These are phyloP conservation scores for Scarus forsteni DNA, from an alignment of 2,797 vertebrate genomes.

Conservation along the genomic window DNA sequence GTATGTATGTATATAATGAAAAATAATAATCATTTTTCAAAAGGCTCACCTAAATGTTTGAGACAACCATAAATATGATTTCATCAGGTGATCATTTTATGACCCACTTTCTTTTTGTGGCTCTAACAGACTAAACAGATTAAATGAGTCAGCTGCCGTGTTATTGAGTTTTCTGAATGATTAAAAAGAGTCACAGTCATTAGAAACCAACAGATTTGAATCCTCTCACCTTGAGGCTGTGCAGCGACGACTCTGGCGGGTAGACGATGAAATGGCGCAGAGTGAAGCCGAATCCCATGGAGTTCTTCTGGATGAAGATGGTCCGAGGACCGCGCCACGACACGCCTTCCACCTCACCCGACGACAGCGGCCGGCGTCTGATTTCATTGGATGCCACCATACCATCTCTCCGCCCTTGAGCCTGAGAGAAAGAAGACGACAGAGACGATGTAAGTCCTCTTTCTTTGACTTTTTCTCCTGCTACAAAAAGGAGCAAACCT, in stretches of 20 bases:
- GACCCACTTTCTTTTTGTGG: no score
- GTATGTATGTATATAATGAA: no score
- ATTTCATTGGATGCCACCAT: constrained; percentile 83
- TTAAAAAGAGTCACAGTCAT: not conserved
- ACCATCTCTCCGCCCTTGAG: constrained; percentile 86
- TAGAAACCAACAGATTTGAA: not conserved
- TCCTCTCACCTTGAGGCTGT: constrained; percentile 85
- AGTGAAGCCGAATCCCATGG: constrained; percentile 95
- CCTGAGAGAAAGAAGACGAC: constrained; percentile 59
- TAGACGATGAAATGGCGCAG: constrained; percentile 97
- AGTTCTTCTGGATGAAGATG: constrained; percentile 89
- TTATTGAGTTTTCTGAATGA: not conserved
- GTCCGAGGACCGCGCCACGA: constrained; percentile 87
- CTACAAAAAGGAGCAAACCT: not conserved
- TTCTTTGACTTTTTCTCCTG: not conserved
- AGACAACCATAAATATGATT: no score
- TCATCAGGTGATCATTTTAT: no score
- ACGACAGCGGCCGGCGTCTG: constrained; percentile 69
- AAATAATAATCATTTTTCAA: no score
- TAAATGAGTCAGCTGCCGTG: not conserved
- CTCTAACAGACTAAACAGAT: not conserved
- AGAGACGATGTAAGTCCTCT: not conserved
- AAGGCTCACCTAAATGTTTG: no score
- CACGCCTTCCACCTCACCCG: constrained; percentile 75
- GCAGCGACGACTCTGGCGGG: constrained; percentile 90